Evolutionary conservation across 2,113 vertebrate species (phyloP), one percentile per base, ranked within the genome.

Genomic region (Brachyhypopomus occidentalis): DNA sequence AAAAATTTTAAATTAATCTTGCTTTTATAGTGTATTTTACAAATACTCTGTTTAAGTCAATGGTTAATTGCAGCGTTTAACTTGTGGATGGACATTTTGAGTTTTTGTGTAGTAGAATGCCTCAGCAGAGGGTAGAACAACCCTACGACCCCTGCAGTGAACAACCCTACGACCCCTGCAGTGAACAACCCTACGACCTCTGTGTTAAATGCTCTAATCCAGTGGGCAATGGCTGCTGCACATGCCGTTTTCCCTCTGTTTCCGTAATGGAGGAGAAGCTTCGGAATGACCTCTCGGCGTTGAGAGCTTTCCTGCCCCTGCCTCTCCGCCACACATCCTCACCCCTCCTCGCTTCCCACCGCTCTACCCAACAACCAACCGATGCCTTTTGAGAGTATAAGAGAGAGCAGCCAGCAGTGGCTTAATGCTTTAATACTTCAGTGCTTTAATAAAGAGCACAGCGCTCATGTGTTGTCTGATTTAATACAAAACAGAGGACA

Each of bases 301-400:
- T 69, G 30, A 9, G 34, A 69, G 30, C 9, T 66, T 75, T 87
- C 84, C 82, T 41, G 74, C 62, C 85, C 83, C 75, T 20, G 84
- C 85, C 77, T 85, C 86, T 85, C 78, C 79, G 87, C 85, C 75
- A 89, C 86, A 81, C 73, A 77, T 86, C 83, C 82, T 83, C 89
- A 45, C 73, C 85, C 83, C 83, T 84, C 90, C 90, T 87, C 91
- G 92, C 30, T 30, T 89, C 80, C 87, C 87, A 88, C 85, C 87
- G 86, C 89, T 87, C 89, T 89, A 86, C 87, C 83, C 84, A 77
- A 81, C 30, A 82, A 92, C 90, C 87, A 81, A 91, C 88, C 92
- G 92, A 91, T 91, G 89, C 89, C 85, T 92, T 30, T 90, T 89
- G 86, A 89, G 84, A 86, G 89, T 85, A 84, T 87, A 87, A 84